Percentiles rank a stretch among this genome's conserved stretches.
These are phyloP conservation scores for Callyntrura sp. DNA, from an alignment of 2,888 invertebrate genomes.

Conservation along the genomic window DNA sequence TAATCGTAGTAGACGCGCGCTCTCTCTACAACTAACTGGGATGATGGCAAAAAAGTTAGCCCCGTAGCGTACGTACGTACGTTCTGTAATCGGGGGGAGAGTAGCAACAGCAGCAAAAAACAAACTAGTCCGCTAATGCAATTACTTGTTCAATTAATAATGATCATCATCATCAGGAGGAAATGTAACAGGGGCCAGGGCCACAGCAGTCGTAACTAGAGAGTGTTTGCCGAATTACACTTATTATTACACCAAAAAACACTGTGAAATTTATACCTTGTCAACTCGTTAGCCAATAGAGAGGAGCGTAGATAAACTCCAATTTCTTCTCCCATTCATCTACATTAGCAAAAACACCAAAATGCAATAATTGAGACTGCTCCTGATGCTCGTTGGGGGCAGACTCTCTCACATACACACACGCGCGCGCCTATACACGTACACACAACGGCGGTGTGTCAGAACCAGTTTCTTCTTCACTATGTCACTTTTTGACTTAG, in stretches of 20 bases:
- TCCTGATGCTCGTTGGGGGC: not conserved
- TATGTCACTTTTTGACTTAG: slow-evolving; percentile 39
- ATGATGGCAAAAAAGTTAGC: not conserved
- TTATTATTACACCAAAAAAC: slow-evolving; percentile 25
- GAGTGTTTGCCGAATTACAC: slow-evolving; percentile 28
- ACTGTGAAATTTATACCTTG: slow-evolving; percentile 36
- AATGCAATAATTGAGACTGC: slow-evolving; percentile 31
- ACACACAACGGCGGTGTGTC: not conserved
- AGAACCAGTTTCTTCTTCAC: slow-evolving; percentile 32
- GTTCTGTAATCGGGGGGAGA: not conserved
- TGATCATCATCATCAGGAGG: slow-evolving; percentile 30
- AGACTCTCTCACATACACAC: no score
- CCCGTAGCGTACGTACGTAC: no score
- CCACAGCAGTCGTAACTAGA: slow-evolving; percentile 10
- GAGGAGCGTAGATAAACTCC: slow-evolving; percentile 35
- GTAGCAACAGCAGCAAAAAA: slow-evolving; percentile 24
- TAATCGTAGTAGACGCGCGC: not conserved
- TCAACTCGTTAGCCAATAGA: slow-evolving; percentile 26
- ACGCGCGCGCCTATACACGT: no score
- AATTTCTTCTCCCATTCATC: slow-evolving; percentile 54
- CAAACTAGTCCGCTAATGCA: slow-evolving; percentile 53
- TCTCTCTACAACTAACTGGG: slow-evolving; percentile 1
- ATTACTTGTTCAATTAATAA: slow-evolving; percentile 76
- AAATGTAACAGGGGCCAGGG: not conserved
- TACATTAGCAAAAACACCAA: slow-evolving; percentile 38